phyloP scores from a whole-genome alignment of 2,113 vertebrate species.

The Orycteropus afer region DNA sequence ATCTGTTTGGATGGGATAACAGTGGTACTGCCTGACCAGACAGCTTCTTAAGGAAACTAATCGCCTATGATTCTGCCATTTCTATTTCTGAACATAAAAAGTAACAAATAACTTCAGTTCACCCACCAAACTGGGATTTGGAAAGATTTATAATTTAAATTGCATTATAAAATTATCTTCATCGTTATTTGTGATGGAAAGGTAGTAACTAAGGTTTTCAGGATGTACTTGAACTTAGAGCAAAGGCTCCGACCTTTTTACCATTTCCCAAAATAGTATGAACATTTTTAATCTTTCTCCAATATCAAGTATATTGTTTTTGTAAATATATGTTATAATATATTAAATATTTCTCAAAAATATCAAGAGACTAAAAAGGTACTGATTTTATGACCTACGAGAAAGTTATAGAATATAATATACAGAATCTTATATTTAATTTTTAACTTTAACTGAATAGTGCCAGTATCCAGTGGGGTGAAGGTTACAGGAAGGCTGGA shows the following conservation, averaged over 20 bases:
- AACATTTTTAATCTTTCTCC: neutral
- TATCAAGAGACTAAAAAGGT: constrained; percentile 14
- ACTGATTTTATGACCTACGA: neutral
- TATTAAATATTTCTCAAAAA: neutral
- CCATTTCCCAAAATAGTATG: neutral
- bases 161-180: neutral
- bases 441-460: constrained; percentile 45
- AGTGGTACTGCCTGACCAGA: neutral
- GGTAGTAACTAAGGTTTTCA: neutral
- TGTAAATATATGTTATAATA: neutral
- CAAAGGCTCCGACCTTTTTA: neutral
- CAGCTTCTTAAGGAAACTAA: constrained; percentile 15
- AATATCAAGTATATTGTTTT: neutral
- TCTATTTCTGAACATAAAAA: constrained; percentile 44
- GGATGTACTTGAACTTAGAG: neutral
- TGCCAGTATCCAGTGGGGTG: neutral
- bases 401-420: neutral
- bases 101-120: neutral
- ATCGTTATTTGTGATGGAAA: neutral
- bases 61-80: neutral
- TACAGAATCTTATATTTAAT: neutral
- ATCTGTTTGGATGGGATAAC: constrained; percentile 64
- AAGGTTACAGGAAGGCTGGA: neutral
- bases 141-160: neutral
- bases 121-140: neutral